phyloP scores from a whole-genome alignment of 2,888 invertebrate genomes.

The Odontocerum albicorne region DNA sequence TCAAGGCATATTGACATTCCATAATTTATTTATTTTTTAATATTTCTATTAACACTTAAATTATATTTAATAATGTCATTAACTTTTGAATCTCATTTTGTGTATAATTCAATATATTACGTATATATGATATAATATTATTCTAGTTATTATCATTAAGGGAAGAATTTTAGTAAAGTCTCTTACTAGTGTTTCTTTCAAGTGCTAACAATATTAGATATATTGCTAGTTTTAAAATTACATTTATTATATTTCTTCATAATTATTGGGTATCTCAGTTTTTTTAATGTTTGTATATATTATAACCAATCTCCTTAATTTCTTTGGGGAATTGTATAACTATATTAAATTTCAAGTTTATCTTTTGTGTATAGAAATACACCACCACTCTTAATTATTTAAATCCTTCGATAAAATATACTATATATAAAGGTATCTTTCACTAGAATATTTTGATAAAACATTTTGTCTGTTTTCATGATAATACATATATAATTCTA shows the following conservation, averaged over 20 bases:
- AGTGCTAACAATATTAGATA: no score
- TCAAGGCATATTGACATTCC: constrained; percentile 22
- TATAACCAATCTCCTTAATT: neutral
- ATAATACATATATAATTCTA: constrained; percentile 11
- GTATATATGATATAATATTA: no score
- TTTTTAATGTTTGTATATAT: no score
- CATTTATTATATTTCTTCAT: no score
- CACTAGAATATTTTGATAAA: neutral
- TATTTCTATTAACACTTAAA: constrained; percentile 1
- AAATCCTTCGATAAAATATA: neutral
- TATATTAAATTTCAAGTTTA: neutral
- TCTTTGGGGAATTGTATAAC: neutral
- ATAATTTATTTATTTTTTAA: constrained; percentile 9
- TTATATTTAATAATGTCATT: neutral
- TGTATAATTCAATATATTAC: no score
- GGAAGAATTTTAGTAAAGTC: no score
- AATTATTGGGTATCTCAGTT: no score
- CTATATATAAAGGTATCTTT: neutral
- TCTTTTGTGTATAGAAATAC: no score
- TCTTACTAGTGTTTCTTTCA: no score
- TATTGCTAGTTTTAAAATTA: no score
- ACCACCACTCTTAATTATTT: neutral
- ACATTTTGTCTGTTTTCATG: constrained; percentile 9
- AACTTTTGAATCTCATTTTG: constrained; percentile 9
- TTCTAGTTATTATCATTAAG: no score